phyloP scores from a whole-genome alignment of 2,888 invertebrate genomes.

The Hypomecis atomaria region DNA sequence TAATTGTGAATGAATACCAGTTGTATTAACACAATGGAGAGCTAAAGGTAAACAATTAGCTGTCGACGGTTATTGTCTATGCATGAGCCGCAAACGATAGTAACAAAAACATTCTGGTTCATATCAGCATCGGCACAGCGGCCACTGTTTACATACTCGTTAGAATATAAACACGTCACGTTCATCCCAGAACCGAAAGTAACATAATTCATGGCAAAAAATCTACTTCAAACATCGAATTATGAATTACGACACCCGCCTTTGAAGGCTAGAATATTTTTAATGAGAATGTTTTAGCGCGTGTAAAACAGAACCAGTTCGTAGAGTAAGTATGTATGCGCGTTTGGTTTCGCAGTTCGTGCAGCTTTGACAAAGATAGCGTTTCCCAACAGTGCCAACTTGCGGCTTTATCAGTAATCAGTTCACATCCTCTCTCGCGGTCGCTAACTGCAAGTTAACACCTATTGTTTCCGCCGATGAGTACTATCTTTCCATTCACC shows the following conservation, averaged over 20 bases:
- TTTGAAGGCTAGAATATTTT: slow-evolving; percentile 19
- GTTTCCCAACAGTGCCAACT: slow-evolving; percentile 39
- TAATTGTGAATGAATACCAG: slow-evolving; percentile 29
- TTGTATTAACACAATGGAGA: slow-evolving; percentile 46
- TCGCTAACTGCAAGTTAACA: slow-evolving; percentile 66
- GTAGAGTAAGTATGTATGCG: background rate
- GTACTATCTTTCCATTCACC: slow-evolving; percentile 61
- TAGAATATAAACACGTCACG: slow-evolving; percentile 54
- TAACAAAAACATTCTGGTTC: slow-evolving; percentile 61
- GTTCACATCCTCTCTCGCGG: slow-evolving; percentile 62
- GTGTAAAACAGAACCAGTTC: background rate
- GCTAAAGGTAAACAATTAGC: slow-evolving; percentile 41
- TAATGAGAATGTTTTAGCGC: background rate
- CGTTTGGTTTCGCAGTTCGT: slow-evolving; percentile 15
- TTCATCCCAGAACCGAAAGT: slow-evolving; percentile 44
- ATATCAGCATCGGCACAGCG: slow-evolving; percentile 45
- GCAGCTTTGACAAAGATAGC: slow-evolving; percentile 22
- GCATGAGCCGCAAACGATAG: slow-evolving; percentile 54
- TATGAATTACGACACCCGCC: slow-evolving; percentile 18
- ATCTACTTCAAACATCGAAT: slow-evolving; percentile 38
- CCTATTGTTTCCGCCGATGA: slow-evolving; percentile 68
- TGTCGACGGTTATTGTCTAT: slow-evolving; percentile 52
- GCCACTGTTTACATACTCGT: slow-evolving; percentile 52
- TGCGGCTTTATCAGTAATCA: slow-evolving; percentile 54
- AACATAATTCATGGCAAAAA: slow-evolving; percentile 50